Base-by-base conservation (phyloP, 2,113 vertebrate species). In the Apaloderma vittatum region DNA sequence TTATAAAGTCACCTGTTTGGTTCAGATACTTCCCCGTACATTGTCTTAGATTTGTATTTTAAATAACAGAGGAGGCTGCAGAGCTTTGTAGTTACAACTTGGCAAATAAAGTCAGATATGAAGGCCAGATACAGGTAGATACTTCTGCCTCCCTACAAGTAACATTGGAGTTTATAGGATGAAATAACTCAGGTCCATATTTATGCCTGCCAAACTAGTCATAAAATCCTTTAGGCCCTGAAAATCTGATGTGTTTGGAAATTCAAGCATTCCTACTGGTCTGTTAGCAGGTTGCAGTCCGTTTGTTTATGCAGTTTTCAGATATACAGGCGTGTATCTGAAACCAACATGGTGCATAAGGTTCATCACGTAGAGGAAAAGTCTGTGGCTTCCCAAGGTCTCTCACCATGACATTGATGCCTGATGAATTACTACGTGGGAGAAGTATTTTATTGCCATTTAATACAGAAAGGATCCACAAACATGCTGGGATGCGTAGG, bases 271-370 rank as follows among this genome's bases (percentile, higher is more conserved):
- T 59, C 61, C 3, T 51, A 4, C 13, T 66, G 65, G 12, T 66
- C n/a, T 45, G 11, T 20, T 62, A 73, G 36, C 14, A 46, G 58
- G 49, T 15, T 88, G 49, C 30, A 54, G 0, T 16, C 45, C 65
- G n/a, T 22, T 21, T 58, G 6, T 11, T 68, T 48, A 3, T 3
- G 26, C 10, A 20, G 30, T 51, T 95, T 70, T 22, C 63, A 46
- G n/a, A 3, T n/a, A 5, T 0, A 4, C 3, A 19, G 34, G 45
- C 7, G 0, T 5, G 14, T 71, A 10, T 54, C 27, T 46, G 71
- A 46, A 77, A 54, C 61, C 22, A 45, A 0, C 12, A 0, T 15
- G 36, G 26, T 27, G 30, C 49, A 3, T 9, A 34, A 32, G 23
- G 15, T 3, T 79, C 5, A 27, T 63, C 29, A 26, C 3, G 6